A percentile compares a stretch with the other conserved stretches of the same genome.
Conservation (phyloP, 2,113 vertebrate species). For the Notothenia rossii region DNA sequence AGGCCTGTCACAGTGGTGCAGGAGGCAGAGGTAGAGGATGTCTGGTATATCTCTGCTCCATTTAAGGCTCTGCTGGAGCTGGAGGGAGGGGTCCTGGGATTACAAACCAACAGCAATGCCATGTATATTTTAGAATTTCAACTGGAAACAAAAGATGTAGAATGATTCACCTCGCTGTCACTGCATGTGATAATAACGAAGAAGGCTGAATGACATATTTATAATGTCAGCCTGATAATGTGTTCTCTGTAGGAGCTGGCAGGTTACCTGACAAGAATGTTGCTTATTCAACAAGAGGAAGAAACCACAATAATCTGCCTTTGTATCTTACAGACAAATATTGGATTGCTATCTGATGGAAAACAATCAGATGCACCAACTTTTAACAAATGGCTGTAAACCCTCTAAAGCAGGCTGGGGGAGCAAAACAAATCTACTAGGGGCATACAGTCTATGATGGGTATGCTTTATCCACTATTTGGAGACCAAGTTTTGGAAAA, state of each 20-base stretch:
- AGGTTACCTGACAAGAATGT: neutral
- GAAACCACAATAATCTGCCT: too few relatives aligned
- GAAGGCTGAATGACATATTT: neutral
- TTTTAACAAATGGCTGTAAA: neutral
- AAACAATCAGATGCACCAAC: neutral
- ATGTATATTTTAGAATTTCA: constrained; percentile 1
- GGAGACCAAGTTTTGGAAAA: neutral
- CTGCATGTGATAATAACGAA: neutral
- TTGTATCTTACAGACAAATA: neutral
- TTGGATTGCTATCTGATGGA: neutral
- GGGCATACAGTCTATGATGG: neutral
- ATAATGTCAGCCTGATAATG: constrained; percentile 7
- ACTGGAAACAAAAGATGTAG: neutral
- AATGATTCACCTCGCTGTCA: neutral
- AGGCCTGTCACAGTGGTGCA: constrained; percentile 21
- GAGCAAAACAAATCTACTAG: neutral
- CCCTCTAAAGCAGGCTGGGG: neutral
- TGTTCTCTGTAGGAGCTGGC: too few relatives aligned
- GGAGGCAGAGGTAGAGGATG: neutral
- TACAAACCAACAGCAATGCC: neutral
- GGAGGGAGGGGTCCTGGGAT: neutral
- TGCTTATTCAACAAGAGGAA: too few relatives aligned
- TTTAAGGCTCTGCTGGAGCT: constrained; percentile 7
- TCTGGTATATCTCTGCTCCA: constrained; percentile 29
- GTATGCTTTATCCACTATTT: neutral